These are phyloP conservation scores for Plectrocnemia conspersa DNA, from an alignment of 1,140 invertebrate species.

Conservation along the genomic window DNA sequence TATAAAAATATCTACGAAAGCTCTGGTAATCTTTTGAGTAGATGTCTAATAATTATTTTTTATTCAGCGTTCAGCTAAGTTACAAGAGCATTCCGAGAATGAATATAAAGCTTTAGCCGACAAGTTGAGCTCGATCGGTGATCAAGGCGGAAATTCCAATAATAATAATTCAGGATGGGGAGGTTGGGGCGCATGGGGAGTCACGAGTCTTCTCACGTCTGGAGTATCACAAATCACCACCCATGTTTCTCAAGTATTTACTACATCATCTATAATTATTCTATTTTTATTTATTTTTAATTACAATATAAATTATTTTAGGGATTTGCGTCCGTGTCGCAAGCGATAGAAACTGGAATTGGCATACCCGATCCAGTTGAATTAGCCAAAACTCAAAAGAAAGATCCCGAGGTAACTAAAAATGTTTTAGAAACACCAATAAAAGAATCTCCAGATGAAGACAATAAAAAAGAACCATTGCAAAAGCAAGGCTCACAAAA, in stretches of 20 bases:
- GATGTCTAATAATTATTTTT: background rate
- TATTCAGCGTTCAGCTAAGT: background rate
- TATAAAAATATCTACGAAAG: background rate
- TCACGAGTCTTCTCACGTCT: slow-evolving; percentile 31
- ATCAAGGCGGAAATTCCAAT: slow-evolving; percentile 36
- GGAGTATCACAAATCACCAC: slow-evolving; percentile 31
- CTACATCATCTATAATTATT: background rate
- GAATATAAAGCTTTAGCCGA: slow-evolving; percentile 29
- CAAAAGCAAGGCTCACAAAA: slow-evolving; percentile 7
- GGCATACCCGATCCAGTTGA: slow-evolving; percentile 73
- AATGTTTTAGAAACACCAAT: background rate
- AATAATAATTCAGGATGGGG: slow-evolving; percentile 36
- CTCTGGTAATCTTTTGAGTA: background rate
- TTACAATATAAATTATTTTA: slow-evolving; percentile 31
- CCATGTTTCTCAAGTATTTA: slow-evolving; percentile 31
- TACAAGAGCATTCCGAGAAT: slow-evolving; percentile 17
- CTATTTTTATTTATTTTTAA: slow-evolving; percentile 2
- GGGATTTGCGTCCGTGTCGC: slow-evolving; percentile 53
- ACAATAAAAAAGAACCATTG: background rate
- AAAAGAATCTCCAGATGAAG: background rate
- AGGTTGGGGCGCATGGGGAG: slow-evolving; percentile 49
- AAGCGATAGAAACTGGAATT: slow-evolving; percentile 70
- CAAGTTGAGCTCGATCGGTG: slow-evolving; percentile 40
- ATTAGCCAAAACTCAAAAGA: slow-evolving; percentile 54
- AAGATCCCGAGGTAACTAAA: slow-evolving; percentile 20